A percentile compares a stretch with the other conserved stretches of the same genome.
Conservation (phyloP, 2,797 vertebrate species). For the Poeciliopsis infans region DNA sequence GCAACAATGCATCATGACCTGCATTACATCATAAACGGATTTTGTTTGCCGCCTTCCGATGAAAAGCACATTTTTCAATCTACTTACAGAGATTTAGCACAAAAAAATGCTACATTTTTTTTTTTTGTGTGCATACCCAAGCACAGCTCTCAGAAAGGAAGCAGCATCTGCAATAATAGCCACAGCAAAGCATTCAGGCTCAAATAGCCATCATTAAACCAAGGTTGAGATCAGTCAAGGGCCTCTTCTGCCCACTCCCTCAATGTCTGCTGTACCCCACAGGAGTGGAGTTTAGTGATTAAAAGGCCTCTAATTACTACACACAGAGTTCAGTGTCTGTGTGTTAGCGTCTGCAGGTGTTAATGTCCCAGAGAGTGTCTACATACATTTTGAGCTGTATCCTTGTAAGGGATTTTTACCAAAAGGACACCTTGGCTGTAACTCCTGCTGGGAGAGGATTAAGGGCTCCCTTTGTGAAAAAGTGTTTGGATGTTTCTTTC, state of each 20-base stretch:
- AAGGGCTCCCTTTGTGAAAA: constrained; percentile 63
- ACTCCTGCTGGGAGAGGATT: constrained; percentile 49
- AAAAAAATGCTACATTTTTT: background rate
- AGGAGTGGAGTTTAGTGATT: constrained; percentile 72
- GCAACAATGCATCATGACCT: background rate
- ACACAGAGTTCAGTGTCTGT: constrained; percentile 25
- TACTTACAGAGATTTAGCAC: constrained; percentile 9
- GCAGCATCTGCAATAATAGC: constrained; percentile 44
- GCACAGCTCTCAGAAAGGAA: constrained; percentile 31
- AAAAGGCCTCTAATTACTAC: constrained; percentile 74
- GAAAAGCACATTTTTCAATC: constrained; percentile 9
- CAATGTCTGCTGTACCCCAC: constrained; percentile 58
- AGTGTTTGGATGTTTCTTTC: constrained; percentile 30
- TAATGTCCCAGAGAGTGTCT: constrained; percentile 20
- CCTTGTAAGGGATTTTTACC: constrained; percentile 38
- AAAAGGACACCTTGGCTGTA: constrained; percentile 70
- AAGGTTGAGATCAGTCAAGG: constrained; percentile 78
- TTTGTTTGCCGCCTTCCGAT: constrained; percentile 5
- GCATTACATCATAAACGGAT: background rate
- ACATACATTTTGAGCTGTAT: constrained; percentile 26
- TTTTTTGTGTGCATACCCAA: no score
- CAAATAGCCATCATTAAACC: constrained; percentile 70
- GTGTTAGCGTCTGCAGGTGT: constrained; percentile 1
- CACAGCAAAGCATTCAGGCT: constrained; percentile 63
- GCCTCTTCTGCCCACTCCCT: constrained; percentile 55